phyloP scores from a whole-genome alignment of 2,888 invertebrate genomes.

The Encarsia formosa region DNA sequence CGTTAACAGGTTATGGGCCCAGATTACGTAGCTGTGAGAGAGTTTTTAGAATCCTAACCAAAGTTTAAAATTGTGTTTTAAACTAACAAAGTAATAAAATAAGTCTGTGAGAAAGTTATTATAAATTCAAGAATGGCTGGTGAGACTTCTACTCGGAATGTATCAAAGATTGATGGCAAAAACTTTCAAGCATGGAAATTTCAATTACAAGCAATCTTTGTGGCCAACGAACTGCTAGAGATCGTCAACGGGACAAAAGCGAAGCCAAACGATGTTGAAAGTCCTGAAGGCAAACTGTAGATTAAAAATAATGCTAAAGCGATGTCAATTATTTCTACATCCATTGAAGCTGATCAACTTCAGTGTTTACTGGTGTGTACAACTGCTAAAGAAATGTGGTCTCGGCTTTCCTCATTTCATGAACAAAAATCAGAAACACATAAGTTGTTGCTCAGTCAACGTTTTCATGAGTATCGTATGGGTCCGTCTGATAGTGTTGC shows the following conservation, averaged over 20 bases:
- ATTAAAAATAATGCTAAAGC: background rate
- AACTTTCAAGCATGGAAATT: background rate
- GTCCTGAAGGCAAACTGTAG: background rate
- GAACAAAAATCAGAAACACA: constrained; percentile 28
- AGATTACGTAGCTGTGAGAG: too few species aligned
- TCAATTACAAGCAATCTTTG: background rate
- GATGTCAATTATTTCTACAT: background rate
- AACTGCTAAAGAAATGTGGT: background rate
- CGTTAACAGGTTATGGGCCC: constrained; percentile 23
- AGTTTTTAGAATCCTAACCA: too few species aligned
- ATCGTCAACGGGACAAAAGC: background rate
- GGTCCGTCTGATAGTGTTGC: constrained; percentile 21
- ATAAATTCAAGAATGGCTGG: too few species aligned
- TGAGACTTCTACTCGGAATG: background rate
- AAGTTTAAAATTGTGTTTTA: too few species aligned
- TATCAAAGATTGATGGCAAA: constrained; percentile 1
- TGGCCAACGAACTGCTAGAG: background rate
- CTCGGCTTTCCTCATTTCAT: background rate
- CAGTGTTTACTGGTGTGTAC: background rate
- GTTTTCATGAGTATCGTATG: constrained; percentile 27
- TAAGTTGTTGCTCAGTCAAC: constrained; percentile 23
- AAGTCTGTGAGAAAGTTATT: too few species aligned
- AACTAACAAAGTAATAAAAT: too few species aligned
- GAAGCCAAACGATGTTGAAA: background rate
- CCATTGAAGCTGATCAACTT: background rate